A percentile compares a stretch with the other conserved stretches of the same genome.
Conservation (phyloP, 2,888 invertebrate genomes). For the Pycnomerus fuliginosus region DNA sequence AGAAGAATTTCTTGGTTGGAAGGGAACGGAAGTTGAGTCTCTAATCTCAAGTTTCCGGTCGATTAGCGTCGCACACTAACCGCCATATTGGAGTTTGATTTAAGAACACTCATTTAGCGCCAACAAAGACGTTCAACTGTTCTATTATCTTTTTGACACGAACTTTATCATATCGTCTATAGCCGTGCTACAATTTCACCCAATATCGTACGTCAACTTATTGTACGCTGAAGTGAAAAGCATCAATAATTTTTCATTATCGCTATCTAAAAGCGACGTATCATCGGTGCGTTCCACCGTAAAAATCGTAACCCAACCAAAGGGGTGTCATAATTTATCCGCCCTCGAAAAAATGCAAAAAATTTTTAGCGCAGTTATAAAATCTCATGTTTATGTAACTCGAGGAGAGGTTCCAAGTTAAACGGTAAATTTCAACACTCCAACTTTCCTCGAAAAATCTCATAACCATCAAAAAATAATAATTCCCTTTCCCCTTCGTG, state of each 20-base stretch:
- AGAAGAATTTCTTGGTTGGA: too few relatives aligned
- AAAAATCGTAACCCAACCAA: constrained; percentile 13
- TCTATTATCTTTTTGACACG: constrained; percentile 52
- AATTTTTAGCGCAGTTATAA: constrained; percentile 12
- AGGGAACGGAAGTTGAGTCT: constrained; percentile 29
- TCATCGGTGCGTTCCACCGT: constrained; percentile 14
- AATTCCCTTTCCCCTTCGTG: constrained; percentile 44
- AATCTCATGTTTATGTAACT: constrained; percentile 28
- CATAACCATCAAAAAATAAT: constrained; percentile 53
- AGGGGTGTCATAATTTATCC: constrained; percentile 8
- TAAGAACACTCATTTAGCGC: constrained; percentile 54
- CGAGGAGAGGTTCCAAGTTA: constrained; percentile 36
- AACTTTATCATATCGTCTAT: constrained; percentile 45
- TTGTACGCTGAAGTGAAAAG: constrained; percentile 39
- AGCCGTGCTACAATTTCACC: constrained; percentile 38
- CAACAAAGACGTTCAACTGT: constrained; percentile 53
- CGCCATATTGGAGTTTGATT: constrained; percentile 56
- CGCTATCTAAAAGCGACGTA: constrained; percentile 16
- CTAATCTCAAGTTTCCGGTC: constrained; percentile 55
- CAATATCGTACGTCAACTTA: constrained; percentile 45
- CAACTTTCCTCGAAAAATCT: constrained; percentile 42
- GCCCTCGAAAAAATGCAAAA: constrained; percentile 5
- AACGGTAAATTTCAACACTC: constrained; percentile 39
- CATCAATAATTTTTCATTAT: constrained; percentile 39
- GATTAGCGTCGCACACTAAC: constrained; percentile 52